A percentile compares a stretch with the other conserved stretches of the same genome.
phyloP scores from a whole-genome alignment of 2,113 vertebrate genomes.

The Piprites chloris region DNA sequence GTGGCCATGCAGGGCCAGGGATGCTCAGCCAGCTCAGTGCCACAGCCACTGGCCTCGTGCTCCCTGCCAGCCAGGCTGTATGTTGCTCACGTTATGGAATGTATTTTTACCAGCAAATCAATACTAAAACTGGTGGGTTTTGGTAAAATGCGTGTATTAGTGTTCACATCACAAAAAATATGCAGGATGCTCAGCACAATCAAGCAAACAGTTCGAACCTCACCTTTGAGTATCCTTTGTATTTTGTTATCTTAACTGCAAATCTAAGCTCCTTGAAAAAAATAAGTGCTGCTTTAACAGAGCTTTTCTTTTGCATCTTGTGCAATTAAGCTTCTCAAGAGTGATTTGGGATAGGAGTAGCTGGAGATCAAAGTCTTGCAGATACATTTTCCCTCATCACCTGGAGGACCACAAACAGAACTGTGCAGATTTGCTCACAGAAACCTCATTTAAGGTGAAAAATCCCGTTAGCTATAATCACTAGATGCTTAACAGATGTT shows the following conservation, averaged over 20 bases:
- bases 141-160: background rate
- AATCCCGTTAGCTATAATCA: background rate
- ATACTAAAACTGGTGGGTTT: background rate
- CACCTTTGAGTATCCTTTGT: background rate
- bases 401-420: background rate
- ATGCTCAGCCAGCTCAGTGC: background rate
- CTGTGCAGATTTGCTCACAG: conserved; percentile 14
- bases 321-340: background rate
- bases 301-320: background rate
- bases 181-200: background rate
- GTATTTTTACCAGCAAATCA: background rate
- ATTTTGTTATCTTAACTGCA: background rate
- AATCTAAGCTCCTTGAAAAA: background rate
- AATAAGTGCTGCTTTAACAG: background rate
- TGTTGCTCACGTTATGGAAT: background rate
- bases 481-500: conserved; percentile 47
- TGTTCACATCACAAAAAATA: background rate
- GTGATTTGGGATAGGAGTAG: background rate
- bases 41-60: fast-evolving
- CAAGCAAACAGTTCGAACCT: background rate
- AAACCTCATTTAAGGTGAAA: conserved; percentile 44
- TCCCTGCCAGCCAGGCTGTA: background rate
- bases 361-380: background rate
- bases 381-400: conserved; percentile 18
- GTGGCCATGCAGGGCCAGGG: background rate